Percentiles rank a stretch among this genome's conserved stretches.
Conservation (phyloP, 2,797 vertebrate species). For the Leptatherina wallacei region DNA sequence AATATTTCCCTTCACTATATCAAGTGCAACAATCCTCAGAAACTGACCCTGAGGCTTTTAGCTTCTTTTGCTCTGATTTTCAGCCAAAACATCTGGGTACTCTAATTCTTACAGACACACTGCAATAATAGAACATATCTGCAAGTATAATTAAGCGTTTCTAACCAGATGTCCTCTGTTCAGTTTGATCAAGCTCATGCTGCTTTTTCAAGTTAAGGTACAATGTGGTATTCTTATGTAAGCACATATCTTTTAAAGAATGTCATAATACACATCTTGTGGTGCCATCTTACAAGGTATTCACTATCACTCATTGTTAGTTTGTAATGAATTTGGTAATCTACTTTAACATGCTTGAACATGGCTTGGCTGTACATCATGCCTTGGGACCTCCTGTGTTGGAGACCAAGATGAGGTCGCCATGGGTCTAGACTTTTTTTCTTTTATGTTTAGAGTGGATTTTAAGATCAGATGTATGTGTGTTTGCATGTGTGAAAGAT, state of each 20-base stretch:
- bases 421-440: neutral
- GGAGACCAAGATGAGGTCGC: neutral
- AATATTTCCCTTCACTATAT: constrained; percentile 15
- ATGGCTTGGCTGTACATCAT: neutral
- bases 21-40: constrained; percentile 14
- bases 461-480: neutral
- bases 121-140: constrained; percentile 12
- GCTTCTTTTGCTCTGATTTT: constrained; percentile 28
- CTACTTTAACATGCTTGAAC: too few species aligned
- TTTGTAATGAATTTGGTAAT: neutral
- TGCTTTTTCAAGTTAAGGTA: neutral
- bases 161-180: neutral
- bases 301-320: neutral
- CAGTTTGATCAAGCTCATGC: neutral
- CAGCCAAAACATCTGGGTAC: constrained; percentile 50
- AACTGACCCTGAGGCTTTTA: constrained; percentile 36
- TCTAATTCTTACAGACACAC: constrained; percentile 15
- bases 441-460: too few species aligned
- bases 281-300: neutral
- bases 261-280: neutral
- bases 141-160: neutral
- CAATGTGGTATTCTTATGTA: neutral
- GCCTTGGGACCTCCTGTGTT: neutral
- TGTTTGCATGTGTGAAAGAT: neutral
- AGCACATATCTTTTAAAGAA: neutral